These are phyloP conservation scores for Typhlomys cinereus DNA, from an alignment of 2,113 vertebrate species.

Conservation along the genomic window DNA sequence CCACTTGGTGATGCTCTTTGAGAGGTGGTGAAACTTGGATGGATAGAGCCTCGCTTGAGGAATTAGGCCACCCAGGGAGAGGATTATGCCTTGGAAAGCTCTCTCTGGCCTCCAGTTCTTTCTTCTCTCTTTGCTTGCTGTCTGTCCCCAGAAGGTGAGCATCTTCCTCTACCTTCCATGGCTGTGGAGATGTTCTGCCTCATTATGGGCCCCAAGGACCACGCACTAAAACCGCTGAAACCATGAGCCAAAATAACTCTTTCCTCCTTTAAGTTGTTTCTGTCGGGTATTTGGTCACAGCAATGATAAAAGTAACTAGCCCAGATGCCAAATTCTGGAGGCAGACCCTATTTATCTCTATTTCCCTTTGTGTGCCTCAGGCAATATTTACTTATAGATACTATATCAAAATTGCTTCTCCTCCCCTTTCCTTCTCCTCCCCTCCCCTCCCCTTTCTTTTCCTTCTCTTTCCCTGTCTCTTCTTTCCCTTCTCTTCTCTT, in stretches of 20 bases:
- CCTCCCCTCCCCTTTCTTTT: too few species aligned
- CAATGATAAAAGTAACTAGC: neutral
- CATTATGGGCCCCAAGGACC: neutral
- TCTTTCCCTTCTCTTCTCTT: neutral
- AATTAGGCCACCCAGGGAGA: neutral
- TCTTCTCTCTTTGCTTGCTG: neutral
- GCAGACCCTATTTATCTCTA: neutral
- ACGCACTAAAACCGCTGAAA: neutral
- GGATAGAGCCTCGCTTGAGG: neutral
- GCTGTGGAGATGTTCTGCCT: neutral
- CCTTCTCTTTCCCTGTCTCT: fast-evolving
- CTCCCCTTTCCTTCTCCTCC: fast-evolving
- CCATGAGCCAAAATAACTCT: neutral
- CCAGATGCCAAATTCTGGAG: neutral
- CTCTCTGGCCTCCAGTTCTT: neutral
- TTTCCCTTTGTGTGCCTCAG: neutral
- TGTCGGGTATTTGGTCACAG: neutral
- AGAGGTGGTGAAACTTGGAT: neutral
- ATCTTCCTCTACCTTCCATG: neutral
- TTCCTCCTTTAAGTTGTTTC: neutral
- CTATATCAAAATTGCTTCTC: too few species aligned
- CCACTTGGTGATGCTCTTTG: neutral
- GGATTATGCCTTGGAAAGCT: neutral
- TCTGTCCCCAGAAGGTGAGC: neutral
- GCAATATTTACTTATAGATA: neutral